Evolutionary conservation across 2,797 vertebrate species (phyloP), one percentile per base, ranked within the genome.

Genomic region (Epinephelus coioides): DNA sequence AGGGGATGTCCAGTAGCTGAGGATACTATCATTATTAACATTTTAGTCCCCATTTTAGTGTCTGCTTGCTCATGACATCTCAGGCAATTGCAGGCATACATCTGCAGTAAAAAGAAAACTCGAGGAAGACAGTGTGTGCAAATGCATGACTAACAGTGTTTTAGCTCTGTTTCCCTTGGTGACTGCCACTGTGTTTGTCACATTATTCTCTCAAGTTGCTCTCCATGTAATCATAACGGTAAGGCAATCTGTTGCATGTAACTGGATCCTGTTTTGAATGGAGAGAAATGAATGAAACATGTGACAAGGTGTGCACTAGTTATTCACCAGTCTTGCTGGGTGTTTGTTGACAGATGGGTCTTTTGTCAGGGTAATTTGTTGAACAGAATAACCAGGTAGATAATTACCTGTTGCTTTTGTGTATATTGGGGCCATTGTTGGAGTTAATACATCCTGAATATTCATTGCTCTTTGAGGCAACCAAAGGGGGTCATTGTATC

Each of bases 281-380:
- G 43, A 73, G 70, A 84, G 71, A 88, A 83, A 61, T 93, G 90
- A 94, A 93, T 85, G 93, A 88, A 92, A 95, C 92, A 92, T 93
- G 93, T 94, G 93, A 94, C 94, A 92, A 94, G 91, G 86, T 89
- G 91, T 94, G 91, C n/a, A 93, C 93, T 95, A 92, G 87, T 73
- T 71, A 82, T 79, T 83, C 81, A 50, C 55, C 79, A 80, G 79
- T 90, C 88, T 90, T 70, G 68, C 87, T 59, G 81, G 82, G 80
- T 92, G 86, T 93, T 92, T 94, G 91, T 95, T 94, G 93, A 93
- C 93, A 95, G 92, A 95, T 94, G 93, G 93, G 82, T 74, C 91
- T 88, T 92, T 94, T 94, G 90, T 95, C 64, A 30, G 66, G 86
- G 81, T 95, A 92, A 95, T 94, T 92, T 91, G 89, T 92, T 85